Evolutionary conservation across 2,113 vertebrate species (phyloP), one percentile per base, ranked within the genome.

Genomic region (Anarrhichthys ocellatus): DNA sequence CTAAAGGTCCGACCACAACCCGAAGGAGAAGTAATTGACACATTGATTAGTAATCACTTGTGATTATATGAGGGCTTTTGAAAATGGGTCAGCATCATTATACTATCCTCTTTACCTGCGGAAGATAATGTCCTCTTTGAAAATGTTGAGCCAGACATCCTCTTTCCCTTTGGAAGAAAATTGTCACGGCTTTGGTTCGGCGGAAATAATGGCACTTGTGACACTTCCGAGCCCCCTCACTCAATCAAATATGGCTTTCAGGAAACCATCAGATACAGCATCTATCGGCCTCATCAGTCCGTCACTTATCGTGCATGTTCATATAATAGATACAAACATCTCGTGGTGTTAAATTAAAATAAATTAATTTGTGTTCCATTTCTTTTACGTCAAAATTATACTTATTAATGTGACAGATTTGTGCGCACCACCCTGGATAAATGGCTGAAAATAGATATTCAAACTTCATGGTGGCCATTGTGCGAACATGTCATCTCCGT

Each of bases 31-130:
- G 83, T 85, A 88, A 89, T 87, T 88, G 90, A 87, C 79, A 88
- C 91, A 88, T 87, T 90, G 84, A 92, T 92, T 90, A 91, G 85
- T 86, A 91, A 91, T 93, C 90, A 88, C 85, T 92, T 67, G 6
- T 91, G 90, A 93, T 90, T 94, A 89, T 88, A 58, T 18, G 73
- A 88, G 85, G 62, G 92, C 88, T 85, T 86, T 88, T 84, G 71
- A 81, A 80, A 90, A 81, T 62, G 82, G 80, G 86, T 89, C 91
- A 91, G 64, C 78, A 68, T 89, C 85, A 78, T 44, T 73, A 77
- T 78, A 89, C 85, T 89, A 91, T 89, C 80, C 80, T 87, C 90
- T 91, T 84, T 88, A 89, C 81, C 88, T 88, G 73, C 88, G 52
- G n/a, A 56, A 80, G 79, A 89, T 84, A 67, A 82, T 78, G 82